Conservation (phyloP, 92 coral and sea anemone genomes). For the Hydrozoanthus gracilis region DNA sequence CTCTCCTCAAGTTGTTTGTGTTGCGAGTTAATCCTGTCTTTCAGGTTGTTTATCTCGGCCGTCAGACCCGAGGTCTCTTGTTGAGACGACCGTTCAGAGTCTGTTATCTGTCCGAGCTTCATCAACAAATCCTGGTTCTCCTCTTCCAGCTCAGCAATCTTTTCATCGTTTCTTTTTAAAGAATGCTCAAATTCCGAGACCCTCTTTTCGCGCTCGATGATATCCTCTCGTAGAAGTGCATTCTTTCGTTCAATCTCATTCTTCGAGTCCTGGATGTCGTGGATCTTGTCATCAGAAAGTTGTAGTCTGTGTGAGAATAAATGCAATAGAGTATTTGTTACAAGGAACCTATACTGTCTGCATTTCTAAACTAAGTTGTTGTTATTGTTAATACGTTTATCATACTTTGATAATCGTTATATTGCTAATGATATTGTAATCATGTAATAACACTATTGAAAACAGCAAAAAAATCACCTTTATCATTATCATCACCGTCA, state of each 20-base stretch:
- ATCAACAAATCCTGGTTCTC: slow-evolving; percentile 64
- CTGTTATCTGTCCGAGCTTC: slow-evolving; percentile 60
- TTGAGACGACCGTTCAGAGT: slow-evolving; percentile 49
- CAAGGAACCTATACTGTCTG: background rate
- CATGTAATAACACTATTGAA: too few species aligned
- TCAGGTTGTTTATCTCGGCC: slow-evolving; percentile 55
- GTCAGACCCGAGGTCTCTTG: slow-evolving; percentile 54
- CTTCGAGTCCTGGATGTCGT: slow-evolving; percentile 40
- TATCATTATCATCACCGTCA: too few species aligned
- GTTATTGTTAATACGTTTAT: too few species aligned
- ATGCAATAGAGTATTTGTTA: background rate
- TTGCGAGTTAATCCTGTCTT: slow-evolving; percentile 48
- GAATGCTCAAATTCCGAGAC: slow-evolving; percentile 58
- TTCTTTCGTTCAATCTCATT: slow-evolving; percentile 63
- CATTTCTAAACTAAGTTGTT: too few species aligned
- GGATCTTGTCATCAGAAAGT: slow-evolving; percentile 31
- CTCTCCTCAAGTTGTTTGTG: slow-evolving; percentile 60
- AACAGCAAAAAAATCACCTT: too few species aligned
- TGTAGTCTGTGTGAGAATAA: slow-evolving; percentile 19
- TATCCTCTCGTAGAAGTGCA: slow-evolving; percentile 64
- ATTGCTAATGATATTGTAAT: too few species aligned
- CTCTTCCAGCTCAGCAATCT: slow-evolving; percentile 64
- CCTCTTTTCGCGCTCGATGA: slow-evolving; percentile 58
- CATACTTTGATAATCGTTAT: too few species aligned
- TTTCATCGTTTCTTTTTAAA: slow-evolving; percentile 36